Percentiles rank a stretch among this genome's conserved stretches.
phyloP scores from a whole-genome alignment of 2,797 vertebrate genomes.

The Aselliscus stoliczkanus region DNA sequence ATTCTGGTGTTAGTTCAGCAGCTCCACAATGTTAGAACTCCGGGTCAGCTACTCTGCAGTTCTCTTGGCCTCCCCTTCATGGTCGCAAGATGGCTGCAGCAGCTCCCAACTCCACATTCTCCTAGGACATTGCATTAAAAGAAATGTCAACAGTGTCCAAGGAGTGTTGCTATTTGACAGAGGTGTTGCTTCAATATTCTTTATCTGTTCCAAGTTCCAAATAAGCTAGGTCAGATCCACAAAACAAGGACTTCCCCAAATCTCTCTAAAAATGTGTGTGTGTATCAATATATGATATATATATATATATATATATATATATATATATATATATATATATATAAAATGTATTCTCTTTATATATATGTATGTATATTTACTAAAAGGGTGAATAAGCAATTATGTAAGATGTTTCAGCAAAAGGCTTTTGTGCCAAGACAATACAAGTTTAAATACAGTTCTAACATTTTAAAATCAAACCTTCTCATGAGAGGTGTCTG shows the following conservation, averaged over 20 bases:
- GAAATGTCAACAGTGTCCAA: background rate
- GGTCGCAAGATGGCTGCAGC: background rate
- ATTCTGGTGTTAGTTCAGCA: background rate
- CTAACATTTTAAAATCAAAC: background rate
- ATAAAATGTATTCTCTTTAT: too few species aligned
- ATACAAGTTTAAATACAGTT: background rate
- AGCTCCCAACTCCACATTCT: background rate
- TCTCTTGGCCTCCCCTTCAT: background rate
- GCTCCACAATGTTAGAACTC: background rate
- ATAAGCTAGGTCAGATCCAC: background rate
- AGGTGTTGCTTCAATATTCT: background rate
- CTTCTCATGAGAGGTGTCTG: background rate
- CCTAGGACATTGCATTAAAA: background rate
- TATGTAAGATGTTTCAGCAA: background rate
- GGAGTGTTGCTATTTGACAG: background rate
- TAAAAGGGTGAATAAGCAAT: background rate
- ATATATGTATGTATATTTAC: background rate
- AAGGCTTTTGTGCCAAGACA: background rate
- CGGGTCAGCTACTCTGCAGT: background rate
- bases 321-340: too few species aligned
- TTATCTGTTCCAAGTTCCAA: background rate
- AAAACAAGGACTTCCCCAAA: background rate
- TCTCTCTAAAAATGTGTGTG: background rate
- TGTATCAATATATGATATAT: too few species aligned
- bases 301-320: too few species aligned